Evolutionary conservation across 2,797 vertebrate species (phyloP), one percentile per base, ranked within the genome.

Genomic region (Micrastur ruficollis): DNA sequence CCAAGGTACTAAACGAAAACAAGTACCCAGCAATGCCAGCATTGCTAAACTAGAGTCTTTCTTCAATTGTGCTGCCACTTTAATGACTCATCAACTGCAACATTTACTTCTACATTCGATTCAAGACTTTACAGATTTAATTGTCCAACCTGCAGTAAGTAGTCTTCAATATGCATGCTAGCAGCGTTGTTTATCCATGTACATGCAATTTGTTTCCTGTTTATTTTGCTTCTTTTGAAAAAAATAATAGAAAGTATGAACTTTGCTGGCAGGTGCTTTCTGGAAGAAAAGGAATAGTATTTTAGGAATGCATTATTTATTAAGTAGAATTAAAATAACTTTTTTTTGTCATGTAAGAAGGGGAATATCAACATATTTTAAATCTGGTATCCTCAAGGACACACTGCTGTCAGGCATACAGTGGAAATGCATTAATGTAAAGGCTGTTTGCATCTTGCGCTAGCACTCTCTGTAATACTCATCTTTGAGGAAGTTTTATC

Each of bases 41-140:
- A 95, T 90, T 65, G 61, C 97, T 87, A 98, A 97, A 94, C 78
- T 99, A 40, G 97, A 98, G 58, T 98, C 98, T 61, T 99, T 99
- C 97, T 99, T 99, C 84, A 96, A 98, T 96, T 99, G 98, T 80
- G 98, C 93, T 7, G 98, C 99, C 13, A 71, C 97, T 4, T 98
- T 99, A 90, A 99, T 99, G 99, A 99, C 98, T 46, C 85, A 81
- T 58, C 99, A 99, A 76, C 98, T 99, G 34, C 99, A 99, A 96
- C 98, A 90, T 47, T 98, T 99, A 19, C 96, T 97, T 29, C 63
- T 99, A 17, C 86, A 97, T 76, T 99, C 99, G 59, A 96, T 99
- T 93, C 96, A 96, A 50, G 99, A 99, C 94, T 99, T 98, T 82
- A 99, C 98, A 17, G 93, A 97, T 67, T 97, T 99, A n/a, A 98